These are phyloP conservation scores for Salvelinus alpinus DNA, from an alignment of 2,113 vertebrate genomes.

Conservation along the genomic window DNA sequence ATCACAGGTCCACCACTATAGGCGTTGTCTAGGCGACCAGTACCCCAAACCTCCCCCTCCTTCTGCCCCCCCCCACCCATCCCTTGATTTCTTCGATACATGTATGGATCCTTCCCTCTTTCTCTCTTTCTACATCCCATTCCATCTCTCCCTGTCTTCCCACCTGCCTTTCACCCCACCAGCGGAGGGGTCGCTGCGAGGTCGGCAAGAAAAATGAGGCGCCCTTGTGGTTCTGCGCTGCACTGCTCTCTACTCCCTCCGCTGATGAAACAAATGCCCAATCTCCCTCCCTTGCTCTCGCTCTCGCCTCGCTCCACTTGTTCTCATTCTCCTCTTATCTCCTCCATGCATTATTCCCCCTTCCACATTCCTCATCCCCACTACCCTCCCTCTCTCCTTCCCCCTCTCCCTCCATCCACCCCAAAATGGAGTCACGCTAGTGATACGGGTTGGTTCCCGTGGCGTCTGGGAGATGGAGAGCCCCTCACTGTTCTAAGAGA, in stretches of 20 bases:
- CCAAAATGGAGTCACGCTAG: neutral
- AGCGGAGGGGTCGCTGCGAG: conserved; percentile 1
- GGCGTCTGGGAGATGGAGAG: neutral
- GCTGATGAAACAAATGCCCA: neutral
- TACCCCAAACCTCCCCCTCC: neutral
- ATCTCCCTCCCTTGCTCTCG: conserved; percentile 13
- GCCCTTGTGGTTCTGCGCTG: conserved; percentile 7
- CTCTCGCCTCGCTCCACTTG: neutral
- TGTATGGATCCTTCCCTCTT: conserved; percentile 13
- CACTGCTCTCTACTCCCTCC: neutral
- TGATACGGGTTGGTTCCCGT: neutral
- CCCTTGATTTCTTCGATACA: conserved; percentile 1
- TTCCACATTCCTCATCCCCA: neutral
- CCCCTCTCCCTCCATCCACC: neutral
- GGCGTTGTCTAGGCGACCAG: conserved; percentile 2
- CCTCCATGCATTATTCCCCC: neutral
- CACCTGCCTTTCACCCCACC: conserved; percentile 3
- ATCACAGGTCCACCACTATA: neutral
- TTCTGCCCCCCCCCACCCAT: neutral
- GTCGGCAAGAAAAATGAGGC: conserved; percentile 8
- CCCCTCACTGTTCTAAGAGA: neutral
- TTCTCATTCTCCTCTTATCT: conserved; percentile 6
- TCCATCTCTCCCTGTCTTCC: neutral
- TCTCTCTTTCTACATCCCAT: neutral
- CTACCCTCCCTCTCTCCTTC: neutral